Evolutionary conservation across 2,797 vertebrate species (phyloP).

Genomic region (Labroides dimidiatus): DNA sequence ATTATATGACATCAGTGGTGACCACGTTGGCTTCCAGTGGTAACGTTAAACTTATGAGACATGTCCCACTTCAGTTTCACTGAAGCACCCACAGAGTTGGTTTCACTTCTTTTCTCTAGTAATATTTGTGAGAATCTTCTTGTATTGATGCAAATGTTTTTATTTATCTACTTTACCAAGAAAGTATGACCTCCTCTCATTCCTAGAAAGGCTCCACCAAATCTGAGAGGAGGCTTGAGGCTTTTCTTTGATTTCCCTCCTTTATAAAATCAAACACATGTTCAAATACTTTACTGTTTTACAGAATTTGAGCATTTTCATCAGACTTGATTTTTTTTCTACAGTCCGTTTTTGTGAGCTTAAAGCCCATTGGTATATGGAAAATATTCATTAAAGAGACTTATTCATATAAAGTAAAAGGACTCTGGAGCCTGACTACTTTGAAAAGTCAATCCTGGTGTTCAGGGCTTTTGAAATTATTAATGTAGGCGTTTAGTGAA

Average conservation of each 20-base stretch:
- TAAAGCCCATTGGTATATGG: too few relatives aligned
- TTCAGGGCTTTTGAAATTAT: not conserved
- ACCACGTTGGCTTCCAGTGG: slow-evolving; percentile 3
- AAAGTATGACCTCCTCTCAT: not conserved
- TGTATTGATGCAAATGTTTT: too few relatives aligned
- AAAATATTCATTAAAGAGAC: too few relatives aligned
- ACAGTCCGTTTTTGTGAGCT: too few relatives aligned
- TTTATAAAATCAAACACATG: too few relatives aligned
- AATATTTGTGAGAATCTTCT: not conserved
- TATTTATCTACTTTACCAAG: too few relatives aligned
- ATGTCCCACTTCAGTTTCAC: not conserved
- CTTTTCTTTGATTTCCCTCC: too few relatives aligned
- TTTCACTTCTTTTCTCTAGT: not conserved
- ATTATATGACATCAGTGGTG: slow-evolving; percentile 34
- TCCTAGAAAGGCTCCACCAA: not conserved
- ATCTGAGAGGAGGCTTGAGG: not conserved
- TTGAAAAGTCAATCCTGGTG: too few relatives aligned
- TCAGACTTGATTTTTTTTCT: too few relatives aligned
- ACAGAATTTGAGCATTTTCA: too few relatives aligned
- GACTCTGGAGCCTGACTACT: not conserved
- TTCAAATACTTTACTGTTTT: too few relatives aligned
- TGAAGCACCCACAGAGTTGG: not conserved
- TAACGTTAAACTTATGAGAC: slow-evolving; percentile 18
- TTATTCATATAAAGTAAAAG: not conserved
- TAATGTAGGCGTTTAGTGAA: not conserved